These are phyloP conservation scores for Drosophila arawakana DNA, from an alignment of 1,140 invertebrate species.

Conservation along the genomic window DNA sequence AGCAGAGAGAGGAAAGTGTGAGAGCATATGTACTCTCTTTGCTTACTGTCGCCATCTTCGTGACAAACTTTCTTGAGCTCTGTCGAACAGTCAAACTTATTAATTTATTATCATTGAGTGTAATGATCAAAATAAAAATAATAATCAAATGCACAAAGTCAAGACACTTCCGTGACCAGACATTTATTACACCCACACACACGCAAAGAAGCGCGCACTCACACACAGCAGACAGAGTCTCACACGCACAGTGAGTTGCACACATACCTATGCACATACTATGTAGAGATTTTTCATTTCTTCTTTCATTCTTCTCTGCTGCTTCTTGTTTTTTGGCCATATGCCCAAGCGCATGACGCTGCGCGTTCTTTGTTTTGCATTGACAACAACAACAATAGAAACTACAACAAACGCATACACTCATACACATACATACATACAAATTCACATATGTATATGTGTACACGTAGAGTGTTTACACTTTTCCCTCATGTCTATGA, in stretches of 20 bases:
- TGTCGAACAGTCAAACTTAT: slow-evolving; percentile 16
- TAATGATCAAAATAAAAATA: slow-evolving; percentile 19
- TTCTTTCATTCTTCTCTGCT: slow-evolving; percentile 1
- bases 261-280: slow-evolving; percentile 19
- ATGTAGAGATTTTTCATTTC: slow-evolving; percentile 26
- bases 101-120: slow-evolving; percentile 27
- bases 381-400: slow-evolving; percentile 20
- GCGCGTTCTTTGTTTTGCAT: slow-evolving; percentile 74
- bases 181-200: slow-evolving; percentile 34
- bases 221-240: slow-evolving; percentile 6
- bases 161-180: slow-evolving; percentile 46
- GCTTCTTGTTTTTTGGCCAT: slow-evolving; percentile 61
- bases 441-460: slow-evolving; percentile 54
- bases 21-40: not conserved
- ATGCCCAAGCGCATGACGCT: slow-evolving; percentile 77
- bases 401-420: slow-evolving; percentile 5
- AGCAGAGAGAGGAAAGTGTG: too few relatives aligned
- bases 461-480: not conserved
- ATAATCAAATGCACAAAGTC: slow-evolving; percentile 31
- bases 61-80: not conserved
- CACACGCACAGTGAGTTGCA: slow-evolving; percentile 9
- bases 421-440: slow-evolving; percentile 36
- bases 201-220: slow-evolving; percentile 3
- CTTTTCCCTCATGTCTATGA: slow-evolving; percentile 25
- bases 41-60: not conserved